These are phyloP conservation scores for Chromobotia macracanthus DNA, from an alignment of 2,797 vertebrate species.

Conservation along the genomic window DNA sequence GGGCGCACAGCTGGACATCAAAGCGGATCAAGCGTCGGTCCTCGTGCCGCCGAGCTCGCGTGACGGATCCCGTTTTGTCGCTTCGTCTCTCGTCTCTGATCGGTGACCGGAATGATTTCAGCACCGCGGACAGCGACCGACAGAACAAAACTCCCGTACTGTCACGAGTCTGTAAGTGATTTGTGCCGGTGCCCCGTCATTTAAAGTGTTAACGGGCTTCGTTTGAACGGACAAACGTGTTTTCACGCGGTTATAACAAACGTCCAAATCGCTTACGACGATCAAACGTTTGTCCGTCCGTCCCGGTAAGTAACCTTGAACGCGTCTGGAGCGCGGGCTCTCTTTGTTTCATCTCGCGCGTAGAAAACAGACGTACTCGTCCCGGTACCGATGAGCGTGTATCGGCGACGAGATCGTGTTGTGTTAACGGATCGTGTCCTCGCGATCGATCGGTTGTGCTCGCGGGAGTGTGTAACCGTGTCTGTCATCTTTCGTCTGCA, in stretches of 20 bases:
- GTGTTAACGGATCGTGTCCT: background rate
- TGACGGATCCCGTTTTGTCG: slow-evolving; percentile 44
- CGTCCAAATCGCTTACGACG: background rate
- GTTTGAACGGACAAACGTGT: background rate
- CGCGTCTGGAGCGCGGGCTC: slow-evolving; percentile 19
- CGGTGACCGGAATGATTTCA: slow-evolving; percentile 65
- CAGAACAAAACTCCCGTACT: slow-evolving; percentile 52
- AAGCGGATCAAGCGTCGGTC: slow-evolving; percentile 44
- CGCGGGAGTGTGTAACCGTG: slow-evolving; percentile 36
- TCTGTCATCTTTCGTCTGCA: slow-evolving; percentile 23
- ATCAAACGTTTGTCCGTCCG: background rate
- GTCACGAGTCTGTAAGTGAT: slow-evolving; percentile 59
- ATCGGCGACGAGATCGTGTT: background rate
- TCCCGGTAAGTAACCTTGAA: slow-evolving; percentile 54
- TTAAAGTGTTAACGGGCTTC: background rate
- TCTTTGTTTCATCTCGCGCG: slow-evolving; percentile 29
- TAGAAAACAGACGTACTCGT: background rate
- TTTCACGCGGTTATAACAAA: background rate
- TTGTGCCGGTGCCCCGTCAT: background rate
- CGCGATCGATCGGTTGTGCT: slow-evolving; percentile 35
- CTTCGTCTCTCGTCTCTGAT: background rate
- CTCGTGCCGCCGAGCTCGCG: slow-evolving; percentile 54
- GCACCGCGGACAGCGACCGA: slow-evolving; percentile 78
- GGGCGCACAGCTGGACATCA: slow-evolving; percentile 48
- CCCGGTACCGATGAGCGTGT: background rate